Conservation (phyloP, 2,888 invertebrate species). For the Gymnocheta viridis region DNA sequence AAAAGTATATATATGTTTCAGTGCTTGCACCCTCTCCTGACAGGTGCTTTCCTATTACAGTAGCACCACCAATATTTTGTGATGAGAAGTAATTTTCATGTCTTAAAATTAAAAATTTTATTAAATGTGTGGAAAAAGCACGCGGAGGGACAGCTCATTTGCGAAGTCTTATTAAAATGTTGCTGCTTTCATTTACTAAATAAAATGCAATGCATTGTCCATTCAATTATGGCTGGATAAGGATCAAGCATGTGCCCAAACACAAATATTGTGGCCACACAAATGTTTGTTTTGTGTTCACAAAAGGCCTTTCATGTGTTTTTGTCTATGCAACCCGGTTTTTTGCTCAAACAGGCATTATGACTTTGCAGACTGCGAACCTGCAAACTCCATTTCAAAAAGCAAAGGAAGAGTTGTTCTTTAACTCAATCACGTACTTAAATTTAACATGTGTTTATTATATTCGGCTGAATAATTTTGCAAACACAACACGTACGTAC, state of each 20-base stretch:
- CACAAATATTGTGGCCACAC: background rate
- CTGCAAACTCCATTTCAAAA: background rate
- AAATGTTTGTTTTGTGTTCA: slow-evolving; percentile 4
- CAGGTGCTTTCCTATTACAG: too few species aligned
- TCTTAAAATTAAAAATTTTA: too few species aligned
- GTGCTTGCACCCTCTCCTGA: too few species aligned
- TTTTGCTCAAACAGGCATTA: background rate
- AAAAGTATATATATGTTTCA: too few species aligned
- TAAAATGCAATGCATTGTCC: background rate
- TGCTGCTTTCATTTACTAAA: background rate
- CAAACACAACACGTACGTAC: background rate
- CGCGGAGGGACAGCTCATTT: too few species aligned
- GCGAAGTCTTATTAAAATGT: too few species aligned
- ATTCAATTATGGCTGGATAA: background rate
- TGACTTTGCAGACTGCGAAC: slow-evolving; percentile 1
- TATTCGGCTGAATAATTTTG: slow-evolving; percentile 50
- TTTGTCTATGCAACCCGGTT: background rate
- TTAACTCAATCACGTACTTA: slow-evolving; percentile 46
- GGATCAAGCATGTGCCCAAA: background rate
- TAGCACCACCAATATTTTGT: too few species aligned
- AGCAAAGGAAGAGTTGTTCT: background rate
- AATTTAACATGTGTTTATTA: slow-evolving; percentile 63
- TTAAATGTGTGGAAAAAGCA: too few species aligned
- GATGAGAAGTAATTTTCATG: too few species aligned
- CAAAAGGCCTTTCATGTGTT: slow-evolving; percentile 6